Conservation (phyloP, 2,888 invertebrate genomes). For the Spialia ferax region DNA sequence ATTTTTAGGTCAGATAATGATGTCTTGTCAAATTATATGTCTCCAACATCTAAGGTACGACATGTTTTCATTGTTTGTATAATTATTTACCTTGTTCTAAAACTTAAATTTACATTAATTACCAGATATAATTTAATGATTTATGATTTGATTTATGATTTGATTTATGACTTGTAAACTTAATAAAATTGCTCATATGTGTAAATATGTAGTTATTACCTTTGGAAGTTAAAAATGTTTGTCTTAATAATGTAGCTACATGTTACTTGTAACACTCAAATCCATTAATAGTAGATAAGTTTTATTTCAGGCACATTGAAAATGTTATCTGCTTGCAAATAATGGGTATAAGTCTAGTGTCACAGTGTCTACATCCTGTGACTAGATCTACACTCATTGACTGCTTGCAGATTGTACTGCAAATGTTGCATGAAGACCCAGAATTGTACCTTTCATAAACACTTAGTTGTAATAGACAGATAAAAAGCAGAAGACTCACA, state of each 20-base stretch:
- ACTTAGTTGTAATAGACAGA: background rate
- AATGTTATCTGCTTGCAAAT: slow-evolving; percentile 52
- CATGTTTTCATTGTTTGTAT: slow-evolving; percentile 32
- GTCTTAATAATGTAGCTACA: background rate
- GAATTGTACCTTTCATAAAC: too few relatives aligned
- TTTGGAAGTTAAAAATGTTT: background rate
- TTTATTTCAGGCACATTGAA: slow-evolving; percentile 15
- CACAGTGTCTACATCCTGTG: slow-evolving; percentile 88
- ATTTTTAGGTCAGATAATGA: slow-evolving; percentile 75
- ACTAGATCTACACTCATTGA: slow-evolving; percentile 97
- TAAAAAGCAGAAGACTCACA: slow-evolving; percentile 3
- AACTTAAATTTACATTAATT: background rate
- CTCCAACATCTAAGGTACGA: slow-evolving; percentile 74
- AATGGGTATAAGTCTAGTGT: slow-evolving; percentile 92
- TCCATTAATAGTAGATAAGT: background rate
- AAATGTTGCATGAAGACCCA: too few relatives aligned
- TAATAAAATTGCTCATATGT: too few relatives aligned
- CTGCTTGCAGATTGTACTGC: slow-evolving; percentile 68
- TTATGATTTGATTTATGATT: background rate
- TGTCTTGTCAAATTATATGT: slow-evolving; percentile 76
- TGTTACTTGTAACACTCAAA: too few relatives aligned
- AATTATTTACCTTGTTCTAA: background rate
- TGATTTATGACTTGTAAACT: too few relatives aligned
- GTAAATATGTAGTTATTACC: too few relatives aligned
- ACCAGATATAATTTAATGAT: too few relatives aligned